A percentile compares a stretch with the other conserved stretches of the same genome.
phyloP scores from a whole-genome alignment of 1,140 invertebrate genomes.

The Venturia canescens region DNA sequence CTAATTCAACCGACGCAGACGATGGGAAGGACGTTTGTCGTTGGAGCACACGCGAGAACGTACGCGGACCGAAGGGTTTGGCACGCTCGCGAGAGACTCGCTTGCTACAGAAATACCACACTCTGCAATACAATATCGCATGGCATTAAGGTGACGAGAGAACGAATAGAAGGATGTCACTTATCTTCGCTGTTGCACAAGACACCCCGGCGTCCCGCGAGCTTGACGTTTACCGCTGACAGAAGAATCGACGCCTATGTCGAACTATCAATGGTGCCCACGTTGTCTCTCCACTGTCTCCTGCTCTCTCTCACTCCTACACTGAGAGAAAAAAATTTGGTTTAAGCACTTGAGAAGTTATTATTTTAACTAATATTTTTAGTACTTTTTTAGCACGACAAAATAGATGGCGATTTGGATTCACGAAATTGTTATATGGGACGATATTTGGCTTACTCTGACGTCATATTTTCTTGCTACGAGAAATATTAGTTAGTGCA shows the following conservation, averaged over 20 bases:
- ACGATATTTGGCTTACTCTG: too few species aligned
- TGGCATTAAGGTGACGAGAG: constrained; percentile 44
- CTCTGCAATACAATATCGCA: constrained; percentile 5
- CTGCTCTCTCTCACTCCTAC: not conserved
- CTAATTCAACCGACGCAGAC: constrained; percentile 22
- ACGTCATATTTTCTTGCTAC: too few species aligned
- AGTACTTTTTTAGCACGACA: too few species aligned
- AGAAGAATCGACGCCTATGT: constrained; percentile 45
- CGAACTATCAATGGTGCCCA: constrained; percentile 44
- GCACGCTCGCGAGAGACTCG: constrained; percentile 22
- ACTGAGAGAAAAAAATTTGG: too few species aligned
- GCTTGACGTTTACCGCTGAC: constrained; percentile 35
- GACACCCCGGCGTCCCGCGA: not conserved
- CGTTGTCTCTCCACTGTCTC: constrained; percentile 19
- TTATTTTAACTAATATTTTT: too few species aligned
- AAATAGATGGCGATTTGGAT: too few species aligned
- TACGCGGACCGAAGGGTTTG: constrained; percentile 20
- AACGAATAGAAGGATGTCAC: constrained; percentile 41
- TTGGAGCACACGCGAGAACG: not conserved
- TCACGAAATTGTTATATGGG: too few species aligned
- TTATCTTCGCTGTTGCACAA: constrained; percentile 39
- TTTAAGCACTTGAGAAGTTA: too few species aligned
- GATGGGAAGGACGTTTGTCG: constrained; percentile 38
- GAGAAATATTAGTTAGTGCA: too few species aligned
- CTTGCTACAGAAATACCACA: constrained; percentile 17